Conservation (phyloP, 2,797 vertebrate species). For the Parauchenoglanis punctatus region DNA sequence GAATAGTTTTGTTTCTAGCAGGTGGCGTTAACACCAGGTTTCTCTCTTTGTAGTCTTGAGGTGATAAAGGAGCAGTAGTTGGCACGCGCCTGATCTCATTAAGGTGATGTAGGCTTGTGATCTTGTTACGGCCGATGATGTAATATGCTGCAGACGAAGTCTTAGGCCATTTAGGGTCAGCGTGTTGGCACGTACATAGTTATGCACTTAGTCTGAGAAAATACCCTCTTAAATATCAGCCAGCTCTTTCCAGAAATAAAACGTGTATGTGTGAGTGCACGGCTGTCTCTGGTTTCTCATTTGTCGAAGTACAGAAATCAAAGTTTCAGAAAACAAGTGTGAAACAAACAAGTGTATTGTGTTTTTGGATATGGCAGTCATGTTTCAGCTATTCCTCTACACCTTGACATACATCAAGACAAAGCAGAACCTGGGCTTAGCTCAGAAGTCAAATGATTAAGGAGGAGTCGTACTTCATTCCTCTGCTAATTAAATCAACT, state of each 20-base stretch:
- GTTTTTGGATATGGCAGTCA: background rate
- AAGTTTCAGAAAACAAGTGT: background rate
- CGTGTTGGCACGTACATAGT: conserved; percentile 3
- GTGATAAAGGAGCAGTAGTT: conserved; percentile 34
- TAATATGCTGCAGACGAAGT: conserved; percentile 34
- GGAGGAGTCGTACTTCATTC: background rate
- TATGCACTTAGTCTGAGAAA: conserved; percentile 2
- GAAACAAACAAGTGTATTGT: background rate
- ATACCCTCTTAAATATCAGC: conserved; percentile 16
- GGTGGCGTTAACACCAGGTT: conserved; percentile 1
- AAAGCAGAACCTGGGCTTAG: background rate
- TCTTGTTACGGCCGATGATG: conserved; percentile 53
- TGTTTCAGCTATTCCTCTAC: background rate
- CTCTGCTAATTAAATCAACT: conserved; percentile 23
- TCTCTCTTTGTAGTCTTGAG: conserved; percentile 12
- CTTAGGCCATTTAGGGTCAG: conserved; percentile 40
- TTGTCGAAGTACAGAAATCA: background rate
- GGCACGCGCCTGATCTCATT: conserved; percentile 42
- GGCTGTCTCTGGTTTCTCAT: background rate
- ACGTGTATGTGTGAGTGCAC: background rate
- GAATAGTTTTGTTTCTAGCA: conserved; percentile 1
- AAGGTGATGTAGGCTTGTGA: conserved; percentile 55
- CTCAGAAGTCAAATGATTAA: background rate
- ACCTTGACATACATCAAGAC: background rate
- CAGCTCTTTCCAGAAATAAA: background rate